Percentiles rank a stretch among this genome's conserved stretches.
Conservation (phyloP, 92 coral and sea anemone genomes). For the Epizoanthus illoricatus region DNA sequence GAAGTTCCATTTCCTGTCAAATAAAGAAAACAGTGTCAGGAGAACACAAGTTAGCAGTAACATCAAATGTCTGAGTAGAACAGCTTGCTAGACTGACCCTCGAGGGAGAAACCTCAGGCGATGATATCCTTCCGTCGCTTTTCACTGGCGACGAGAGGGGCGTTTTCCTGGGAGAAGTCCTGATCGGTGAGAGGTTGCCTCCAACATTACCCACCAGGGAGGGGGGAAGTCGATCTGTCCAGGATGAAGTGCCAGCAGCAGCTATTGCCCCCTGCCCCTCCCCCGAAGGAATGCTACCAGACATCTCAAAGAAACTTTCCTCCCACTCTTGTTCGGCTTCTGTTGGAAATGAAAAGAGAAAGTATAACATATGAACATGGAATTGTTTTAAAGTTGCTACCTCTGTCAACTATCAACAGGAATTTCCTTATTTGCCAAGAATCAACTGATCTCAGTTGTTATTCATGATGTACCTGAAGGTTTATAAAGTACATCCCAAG, state of each 20-base stretch:
- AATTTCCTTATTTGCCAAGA: too few species aligned
- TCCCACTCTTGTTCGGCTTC: conserved; percentile 42
- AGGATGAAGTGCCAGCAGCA: conserved; percentile 59
- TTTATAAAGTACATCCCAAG: too few species aligned
- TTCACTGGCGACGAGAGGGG: conserved; percentile 64
- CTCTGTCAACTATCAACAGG: too few species aligned
- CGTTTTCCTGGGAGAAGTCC: conserved; percentile 71
- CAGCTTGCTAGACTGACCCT: conserved; percentile 52
- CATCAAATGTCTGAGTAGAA: neutral
- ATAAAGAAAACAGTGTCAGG: conserved; percentile 7
- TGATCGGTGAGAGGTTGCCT: conserved; percentile 35
- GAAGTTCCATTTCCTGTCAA: conserved; percentile 82
- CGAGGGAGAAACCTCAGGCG: conserved; percentile 70
- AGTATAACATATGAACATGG: too few species aligned
- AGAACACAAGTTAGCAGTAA: neutral
- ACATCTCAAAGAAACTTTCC: conserved; percentile 38
- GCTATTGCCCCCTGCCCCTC: conserved; percentile 22
- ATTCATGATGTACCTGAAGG: too few species aligned
- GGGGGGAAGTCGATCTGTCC: conserved; percentile 73
- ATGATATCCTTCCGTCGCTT: conserved; percentile 44
- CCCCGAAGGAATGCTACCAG: conserved; percentile 1
- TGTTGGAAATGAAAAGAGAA: neutral
- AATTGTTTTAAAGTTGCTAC: too few species aligned
- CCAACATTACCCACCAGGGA: conserved; percentile 61
- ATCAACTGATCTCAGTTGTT: too few species aligned